Evolutionary conservation across 1,140 invertebrate species (phyloP).

Genomic region (Drosophila nannoptera): DNA sequence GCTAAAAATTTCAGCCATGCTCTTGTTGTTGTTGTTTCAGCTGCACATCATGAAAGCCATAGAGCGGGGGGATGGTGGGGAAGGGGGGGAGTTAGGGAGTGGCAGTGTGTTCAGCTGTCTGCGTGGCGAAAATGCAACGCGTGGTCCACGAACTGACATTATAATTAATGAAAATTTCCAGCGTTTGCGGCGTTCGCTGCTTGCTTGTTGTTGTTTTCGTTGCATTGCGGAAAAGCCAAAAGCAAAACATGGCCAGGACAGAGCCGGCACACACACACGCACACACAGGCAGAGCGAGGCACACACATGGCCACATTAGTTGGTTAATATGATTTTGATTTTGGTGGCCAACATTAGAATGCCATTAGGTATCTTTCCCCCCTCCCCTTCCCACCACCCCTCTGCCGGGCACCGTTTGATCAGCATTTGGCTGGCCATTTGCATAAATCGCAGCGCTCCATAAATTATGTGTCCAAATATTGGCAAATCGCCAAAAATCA

Average conservation of each 20-base stretch:
- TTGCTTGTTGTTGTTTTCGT: conserved; percentile 22
- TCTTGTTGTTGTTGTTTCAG: conserved; percentile 61
- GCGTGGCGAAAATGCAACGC: conserved; percentile 45
- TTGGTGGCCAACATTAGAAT: conserved; percentile 71
- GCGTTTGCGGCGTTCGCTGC: conserved; percentile 35
- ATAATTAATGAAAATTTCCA: conserved; percentile 76
- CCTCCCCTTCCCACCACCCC: neutral
- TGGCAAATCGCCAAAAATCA: conserved; percentile 45
- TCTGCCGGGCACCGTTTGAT: conserved; percentile 29
- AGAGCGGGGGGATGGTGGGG: neutral
- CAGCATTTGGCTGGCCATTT: conserved; percentile 43
- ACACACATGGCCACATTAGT: conserved; percentile 18
- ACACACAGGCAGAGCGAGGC: neutral
- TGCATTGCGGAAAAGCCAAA: conserved; percentile 32
- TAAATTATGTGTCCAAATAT: conserved; percentile 64
- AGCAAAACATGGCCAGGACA: conserved; percentile 32
- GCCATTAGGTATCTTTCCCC: conserved; percentile 57
- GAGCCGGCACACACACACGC: conserved; percentile 14
- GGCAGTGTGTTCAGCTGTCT: conserved; percentile 30
- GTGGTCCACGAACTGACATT: conserved; percentile 58
- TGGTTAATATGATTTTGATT: conserved; percentile 73
- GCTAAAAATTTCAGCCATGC: conserved; percentile 14
- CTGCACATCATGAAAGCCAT: conserved; percentile 42
- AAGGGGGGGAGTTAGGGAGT: neutral
- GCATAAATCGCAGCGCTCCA: conserved; percentile 65